Base-by-base conservation (phyloP, 2,888 invertebrate genomes). In the Artemia sp. region DNA sequence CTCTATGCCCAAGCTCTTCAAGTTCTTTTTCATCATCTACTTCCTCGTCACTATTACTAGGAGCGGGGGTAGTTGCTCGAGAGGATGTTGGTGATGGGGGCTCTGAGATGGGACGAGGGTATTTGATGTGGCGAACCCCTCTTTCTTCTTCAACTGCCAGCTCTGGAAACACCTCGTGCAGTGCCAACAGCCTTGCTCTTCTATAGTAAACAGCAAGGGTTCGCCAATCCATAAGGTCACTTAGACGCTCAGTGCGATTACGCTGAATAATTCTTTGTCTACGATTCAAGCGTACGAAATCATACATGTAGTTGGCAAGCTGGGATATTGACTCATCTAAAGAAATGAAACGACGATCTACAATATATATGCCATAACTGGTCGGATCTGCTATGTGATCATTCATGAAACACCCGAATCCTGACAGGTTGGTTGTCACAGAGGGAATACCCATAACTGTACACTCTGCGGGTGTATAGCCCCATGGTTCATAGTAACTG, bases 401-500 rank as follows among this genome's bases (percentile, higher is more conserved):
- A 75, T 92, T 87, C 93, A 97, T 96, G 80, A 97, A 97, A 77
- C 96, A 96, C 4, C 97, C 97, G 78, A 97, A 97, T 64, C 93
- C 93, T 67, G 96, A 96, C 7, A 99, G 81, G 78, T 98, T 99
- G 12, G 98, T 98, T 0, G 97, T 95, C 74, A 98, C 85, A 76
- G 93, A 95, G 0, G 98, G 98, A 75, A 98, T 97, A 0, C 98
- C 98, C 97, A 98, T 97, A 14, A 98, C 96, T 0, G 98, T 99
- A 76, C 98, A 98, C 79, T 98, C 98, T 0, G 97, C 98, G 0
- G 97, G 97, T 0, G 97, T 98, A 79, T 97, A 98, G 0, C 98
- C 98, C 98, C 98, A 98, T 0, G 98, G 98, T 78, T 99, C 98
- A 78, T 98, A 98, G 80, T 98, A 98, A 0, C 96, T 96, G 0